Percentiles rank a stretch among this genome's conserved stretches.
Evolutionary conservation across 2,888 invertebrate species (phyloP).

Genomic region (Caenorhabditis sinica): DNA sequence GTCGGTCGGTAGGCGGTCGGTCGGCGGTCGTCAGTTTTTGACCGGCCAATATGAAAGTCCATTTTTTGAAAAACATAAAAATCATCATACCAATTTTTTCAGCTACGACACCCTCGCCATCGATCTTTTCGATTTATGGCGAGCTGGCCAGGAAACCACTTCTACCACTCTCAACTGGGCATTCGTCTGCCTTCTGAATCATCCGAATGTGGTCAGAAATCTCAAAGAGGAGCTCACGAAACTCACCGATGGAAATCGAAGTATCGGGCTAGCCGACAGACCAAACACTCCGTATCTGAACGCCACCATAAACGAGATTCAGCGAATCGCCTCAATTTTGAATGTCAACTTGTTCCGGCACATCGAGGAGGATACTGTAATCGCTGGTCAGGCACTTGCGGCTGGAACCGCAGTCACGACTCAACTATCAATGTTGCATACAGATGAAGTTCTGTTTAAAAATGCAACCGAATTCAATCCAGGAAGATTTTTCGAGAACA

Average conservation of each 20-base stretch:
- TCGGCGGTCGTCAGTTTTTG: too few species aligned
- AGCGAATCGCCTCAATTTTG: constrained; percentile 66
- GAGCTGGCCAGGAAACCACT: constrained; percentile 73
- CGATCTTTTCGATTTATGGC: constrained; percentile 69
- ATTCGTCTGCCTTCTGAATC: constrained; percentile 49
- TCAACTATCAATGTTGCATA: constrained; percentile 58
- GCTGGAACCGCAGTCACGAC: constrained; percentile 55
- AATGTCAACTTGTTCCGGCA: constrained; percentile 63
- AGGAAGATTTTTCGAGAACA: constrained; percentile 25
- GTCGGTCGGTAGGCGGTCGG: too few species aligned
- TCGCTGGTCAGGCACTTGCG: constrained; percentile 53
- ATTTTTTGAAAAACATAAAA: too few species aligned
- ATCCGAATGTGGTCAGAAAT: constrained; percentile 41
- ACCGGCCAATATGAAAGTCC: too few species aligned
- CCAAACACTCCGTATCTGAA: constrained; percentile 49
- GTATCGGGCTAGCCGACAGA: constrained; percentile 39
- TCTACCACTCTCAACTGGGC: constrained; percentile 68
- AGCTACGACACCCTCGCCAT: constrained; percentile 42
- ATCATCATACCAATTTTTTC: neutral
- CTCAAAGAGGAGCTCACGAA: constrained; percentile 39
- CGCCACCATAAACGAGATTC: constrained; percentile 67
- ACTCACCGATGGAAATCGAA: constrained; percentile 56
- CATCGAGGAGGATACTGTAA: constrained; percentile 35
- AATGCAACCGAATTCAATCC: constrained; percentile 39
- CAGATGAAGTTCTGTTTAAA: constrained; percentile 51